Evolutionary conservation across 2,888 invertebrate species (phyloP).

Genomic region (Plebejus argus): DNA sequence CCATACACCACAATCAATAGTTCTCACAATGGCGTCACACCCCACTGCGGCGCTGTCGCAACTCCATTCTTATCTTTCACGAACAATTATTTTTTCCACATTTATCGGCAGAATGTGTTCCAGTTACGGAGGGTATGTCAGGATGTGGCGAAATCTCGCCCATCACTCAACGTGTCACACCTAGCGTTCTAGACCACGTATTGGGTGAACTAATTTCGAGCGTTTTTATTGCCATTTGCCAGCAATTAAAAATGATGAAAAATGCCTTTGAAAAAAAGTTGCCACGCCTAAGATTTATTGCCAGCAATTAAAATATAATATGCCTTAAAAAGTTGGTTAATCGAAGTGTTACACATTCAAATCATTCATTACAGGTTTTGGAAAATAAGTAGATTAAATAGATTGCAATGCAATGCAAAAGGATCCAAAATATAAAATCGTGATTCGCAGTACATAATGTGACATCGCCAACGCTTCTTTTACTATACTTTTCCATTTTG

Average conservation of each 20-base stretch:
- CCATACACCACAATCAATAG: slow-evolving; percentile 24
- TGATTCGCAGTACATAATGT: too few relatives aligned
- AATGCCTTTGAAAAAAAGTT: not conserved
- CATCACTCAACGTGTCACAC: not conserved
- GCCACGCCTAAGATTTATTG: not conserved
- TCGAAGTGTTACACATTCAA: not conserved
- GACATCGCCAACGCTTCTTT: not conserved
- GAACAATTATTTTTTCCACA: slow-evolving; percentile 31
- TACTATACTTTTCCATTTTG: not conserved
- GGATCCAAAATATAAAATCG: not conserved
- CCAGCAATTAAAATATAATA: not conserved
- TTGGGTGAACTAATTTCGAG: not conserved
- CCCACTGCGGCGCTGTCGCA: not conserved
- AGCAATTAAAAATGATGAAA: not conserved
- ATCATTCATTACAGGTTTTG: not conserved
- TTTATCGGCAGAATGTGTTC: slow-evolving; percentile 29
- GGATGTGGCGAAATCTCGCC: slow-evolving; percentile 23
- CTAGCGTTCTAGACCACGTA: not conserved
- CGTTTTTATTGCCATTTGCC: not conserved
- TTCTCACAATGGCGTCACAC: slow-evolving; percentile 22
- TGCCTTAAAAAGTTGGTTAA: not conserved
- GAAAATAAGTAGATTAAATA: not conserved
- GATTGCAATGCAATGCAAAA: not conserved
- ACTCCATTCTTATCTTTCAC: slow-evolving; percentile 29
- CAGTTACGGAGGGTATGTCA: slow-evolving; percentile 25